Conservation (phyloP, 2,113 vertebrate species). For the Mastomys natalensis region DNA sequence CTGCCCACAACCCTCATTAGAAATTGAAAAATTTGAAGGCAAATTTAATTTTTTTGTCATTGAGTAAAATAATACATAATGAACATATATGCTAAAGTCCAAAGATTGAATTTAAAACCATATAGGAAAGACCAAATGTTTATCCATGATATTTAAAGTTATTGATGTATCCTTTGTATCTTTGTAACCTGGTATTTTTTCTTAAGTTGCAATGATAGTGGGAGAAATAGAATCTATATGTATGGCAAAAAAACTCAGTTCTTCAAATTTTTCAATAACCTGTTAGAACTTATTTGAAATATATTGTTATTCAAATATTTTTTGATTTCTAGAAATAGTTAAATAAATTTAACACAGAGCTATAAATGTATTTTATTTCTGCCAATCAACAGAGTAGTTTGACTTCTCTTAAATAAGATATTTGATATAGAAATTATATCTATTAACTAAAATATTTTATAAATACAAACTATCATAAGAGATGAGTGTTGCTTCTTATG, state of each 20-base stretch:
- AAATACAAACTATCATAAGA: not conserved
- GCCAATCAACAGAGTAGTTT: constrained; percentile 1
- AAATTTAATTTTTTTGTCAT: constrained; percentile 28
- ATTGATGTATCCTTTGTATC: not conserved
- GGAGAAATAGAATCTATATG: not conserved
- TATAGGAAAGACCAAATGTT: constrained; percentile 22
- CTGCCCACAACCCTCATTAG: not conserved
- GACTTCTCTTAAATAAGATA: constrained; percentile 53
- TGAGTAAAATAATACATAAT: not conserved
- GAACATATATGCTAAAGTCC: constrained; percentile 42
- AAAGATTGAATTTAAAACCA: constrained; percentile 47
- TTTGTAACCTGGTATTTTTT: constrained; percentile 8
- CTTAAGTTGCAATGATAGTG: constrained; percentile 5
- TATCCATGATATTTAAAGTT: constrained; percentile 47
- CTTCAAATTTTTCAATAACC: not conserved
- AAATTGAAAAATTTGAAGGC: constrained; percentile 39
- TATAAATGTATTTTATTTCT: constrained; percentile 33
- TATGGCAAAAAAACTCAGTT: not conserved
- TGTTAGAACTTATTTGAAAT: not conserved
- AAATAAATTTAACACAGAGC: constrained; percentile 4
- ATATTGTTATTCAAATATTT: not conserved
- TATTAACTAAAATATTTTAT: constrained; percentile 23
- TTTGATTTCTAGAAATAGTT: constrained; percentile 40
- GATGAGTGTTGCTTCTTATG: constrained; percentile 4
- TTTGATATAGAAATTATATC: not conserved